These are phyloP conservation scores for Thysanoteuthis rhombus DNA, from an alignment of 2,888 invertebrate species.

Conservation along the genomic window DNA sequence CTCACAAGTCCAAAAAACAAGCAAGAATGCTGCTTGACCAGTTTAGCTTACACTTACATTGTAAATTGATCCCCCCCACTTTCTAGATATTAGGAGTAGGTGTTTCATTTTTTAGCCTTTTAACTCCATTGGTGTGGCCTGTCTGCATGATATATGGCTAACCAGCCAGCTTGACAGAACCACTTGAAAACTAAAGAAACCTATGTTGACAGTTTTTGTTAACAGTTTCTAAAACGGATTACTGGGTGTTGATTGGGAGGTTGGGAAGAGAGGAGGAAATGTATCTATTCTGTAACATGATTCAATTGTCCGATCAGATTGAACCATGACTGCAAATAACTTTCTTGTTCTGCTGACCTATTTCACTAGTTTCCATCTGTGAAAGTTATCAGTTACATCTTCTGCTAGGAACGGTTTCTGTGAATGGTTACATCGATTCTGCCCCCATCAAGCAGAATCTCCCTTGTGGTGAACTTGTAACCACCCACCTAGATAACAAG, in stretches of 20 bases:
- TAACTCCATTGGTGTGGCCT: no score
- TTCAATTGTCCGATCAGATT: background rate
- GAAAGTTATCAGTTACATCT: background rate
- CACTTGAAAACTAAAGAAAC: no score
- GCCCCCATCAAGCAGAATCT: background rate
- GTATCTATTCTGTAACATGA: background rate
- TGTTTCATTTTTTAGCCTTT: no score
- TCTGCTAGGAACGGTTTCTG: background rate
- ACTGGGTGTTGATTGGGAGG: background rate
- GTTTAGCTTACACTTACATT: no score
- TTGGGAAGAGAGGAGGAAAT: background rate
- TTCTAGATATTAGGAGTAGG: no score
- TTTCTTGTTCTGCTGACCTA: background rate
- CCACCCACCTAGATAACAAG: background rate
- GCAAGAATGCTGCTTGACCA: no score
- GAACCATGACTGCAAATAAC: slow-evolving; percentile 12
- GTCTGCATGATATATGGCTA: no score
- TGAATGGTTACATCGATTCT: background rate
- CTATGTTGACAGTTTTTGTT: no score
- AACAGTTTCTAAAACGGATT: no score
- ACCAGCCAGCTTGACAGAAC: no score
- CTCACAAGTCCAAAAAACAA: no score
- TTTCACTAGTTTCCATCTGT: background rate
- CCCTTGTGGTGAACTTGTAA: background rate
- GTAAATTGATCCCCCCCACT: no score